Evolutionary conservation across 2,113 vertebrate species (phyloP).

Genomic region (Amazona guildingii): DNA sequence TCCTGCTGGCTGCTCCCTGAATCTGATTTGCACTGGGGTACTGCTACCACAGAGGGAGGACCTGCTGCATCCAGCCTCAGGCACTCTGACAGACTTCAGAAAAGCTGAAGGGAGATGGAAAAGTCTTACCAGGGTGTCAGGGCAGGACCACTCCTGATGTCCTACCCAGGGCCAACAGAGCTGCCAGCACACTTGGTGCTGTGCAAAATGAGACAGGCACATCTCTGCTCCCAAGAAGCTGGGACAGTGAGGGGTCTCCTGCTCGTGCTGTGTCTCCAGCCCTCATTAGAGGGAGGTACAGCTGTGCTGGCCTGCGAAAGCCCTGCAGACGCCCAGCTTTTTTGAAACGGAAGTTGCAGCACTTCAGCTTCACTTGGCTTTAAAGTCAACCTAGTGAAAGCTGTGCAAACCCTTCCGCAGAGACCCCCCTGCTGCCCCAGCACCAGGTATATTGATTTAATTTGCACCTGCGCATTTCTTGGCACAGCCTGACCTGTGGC

Average conservation of each 20-base stretch:
- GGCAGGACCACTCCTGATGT: not conserved
- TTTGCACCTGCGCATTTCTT: conserved; percentile 56
- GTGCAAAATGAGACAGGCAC: not conserved
- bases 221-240: rapidly evolving
- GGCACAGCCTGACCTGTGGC: not conserved
- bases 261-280: not conserved
- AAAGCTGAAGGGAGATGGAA: not conserved
- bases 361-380: not conserved
- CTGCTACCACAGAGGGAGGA: not conserved
- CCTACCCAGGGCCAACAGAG: rapidly evolving
- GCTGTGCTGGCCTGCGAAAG: not conserved
- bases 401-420: not conserved
- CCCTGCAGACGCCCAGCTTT: not conserved
- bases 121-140: not conserved
- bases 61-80: not conserved
- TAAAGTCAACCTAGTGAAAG: not conserved
- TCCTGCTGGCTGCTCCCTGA: rapidly evolving
- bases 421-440: not conserved
- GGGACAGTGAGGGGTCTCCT: not conserved
- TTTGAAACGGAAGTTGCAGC: not conserved
- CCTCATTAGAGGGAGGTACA: not conserved
- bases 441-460: conserved; percentile 44
- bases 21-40: not conserved
- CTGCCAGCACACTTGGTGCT: not conserved
- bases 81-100: rapidly evolving